These are phyloP conservation scores for Drosophila suboccidentalis DNA, from an alignment of 2,888 invertebrate genomes.

Conservation along the genomic window DNA sequence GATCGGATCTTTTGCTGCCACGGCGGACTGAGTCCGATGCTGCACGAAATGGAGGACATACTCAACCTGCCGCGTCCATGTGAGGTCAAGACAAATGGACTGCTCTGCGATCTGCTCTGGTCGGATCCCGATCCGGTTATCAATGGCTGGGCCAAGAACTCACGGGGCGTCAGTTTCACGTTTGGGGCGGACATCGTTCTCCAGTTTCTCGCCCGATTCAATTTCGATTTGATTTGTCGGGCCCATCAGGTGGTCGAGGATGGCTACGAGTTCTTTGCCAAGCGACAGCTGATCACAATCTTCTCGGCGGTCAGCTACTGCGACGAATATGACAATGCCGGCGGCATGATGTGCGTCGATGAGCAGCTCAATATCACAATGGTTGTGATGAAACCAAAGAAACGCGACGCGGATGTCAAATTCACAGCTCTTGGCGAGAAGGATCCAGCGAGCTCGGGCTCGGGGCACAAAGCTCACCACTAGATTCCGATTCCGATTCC, in stretches of 20 bases:
- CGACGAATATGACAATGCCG: slow-evolving; percentile 94
- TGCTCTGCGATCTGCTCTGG: slow-evolving; percentile 98
- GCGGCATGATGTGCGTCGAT: slow-evolving; percentile 91
- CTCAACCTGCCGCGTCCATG: slow-evolving; percentile 98
- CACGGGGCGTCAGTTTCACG: slow-evolving; percentile 99
- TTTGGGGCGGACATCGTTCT: slow-evolving; percentile 99
- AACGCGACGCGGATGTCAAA: neutral
- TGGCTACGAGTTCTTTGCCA: slow-evolving; percentile 99
- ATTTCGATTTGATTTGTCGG: slow-evolving; percentile 97
- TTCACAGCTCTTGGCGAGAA: neutral
- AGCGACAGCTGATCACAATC: slow-evolving; percentile 96
- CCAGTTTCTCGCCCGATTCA: slow-evolving; percentile 91
- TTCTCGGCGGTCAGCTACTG: slow-evolving; percentile 98
- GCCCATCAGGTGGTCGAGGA: slow-evolving; percentile 99
- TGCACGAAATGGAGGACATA: slow-evolving; percentile 99
- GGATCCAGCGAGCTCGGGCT: neutral
- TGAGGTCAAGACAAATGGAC: slow-evolving; percentile 97
- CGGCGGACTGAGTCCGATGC: slow-evolving; percentile 94
- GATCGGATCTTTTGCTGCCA: slow-evolving; percentile 92
- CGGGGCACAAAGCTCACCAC: neutral
- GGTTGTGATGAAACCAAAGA: slow-evolving; percentile 41
- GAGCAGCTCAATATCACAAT: slow-evolving; percentile 23
- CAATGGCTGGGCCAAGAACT: slow-evolving; percentile 99
- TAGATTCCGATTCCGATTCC: neutral
- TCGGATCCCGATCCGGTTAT: slow-evolving; percentile 98